Conservation (phyloP, 2,113 vertebrate genomes). For the Callocephalon fimbriatum region DNA sequence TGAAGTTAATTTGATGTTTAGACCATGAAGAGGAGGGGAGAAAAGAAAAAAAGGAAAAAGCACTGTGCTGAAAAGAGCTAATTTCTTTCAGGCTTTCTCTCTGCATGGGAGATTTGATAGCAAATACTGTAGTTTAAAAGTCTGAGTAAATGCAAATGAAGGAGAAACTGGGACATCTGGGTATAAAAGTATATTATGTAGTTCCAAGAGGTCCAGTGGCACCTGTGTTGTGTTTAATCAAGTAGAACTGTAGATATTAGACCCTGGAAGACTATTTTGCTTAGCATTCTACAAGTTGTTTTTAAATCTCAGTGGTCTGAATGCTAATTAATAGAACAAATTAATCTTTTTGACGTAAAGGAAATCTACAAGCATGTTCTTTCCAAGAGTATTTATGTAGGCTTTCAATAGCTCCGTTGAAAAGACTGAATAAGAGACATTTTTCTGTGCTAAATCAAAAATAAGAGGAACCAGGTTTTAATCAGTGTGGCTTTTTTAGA, state of each 20-base stretch:
- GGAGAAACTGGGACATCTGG: constrained; percentile 52
- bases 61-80: not conserved
- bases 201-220: constrained; percentile 59
- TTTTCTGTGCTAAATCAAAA: constrained; percentile 16
- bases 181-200: constrained; percentile 57
- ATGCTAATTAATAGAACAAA: constrained; percentile 52
- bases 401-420: not conserved
- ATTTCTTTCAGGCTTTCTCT: constrained; percentile 14
- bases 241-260: constrained; percentile 51
- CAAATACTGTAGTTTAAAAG: not conserved
- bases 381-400: constrained; percentile 62
- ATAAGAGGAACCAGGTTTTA: constrained; percentile 3
- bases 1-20: not conserved
- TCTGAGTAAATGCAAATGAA: constrained; percentile 58
- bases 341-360: constrained; percentile 70
- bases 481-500: constrained; percentile 1
- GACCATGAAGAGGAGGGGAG: not conserved
- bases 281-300: constrained; percentile 54
- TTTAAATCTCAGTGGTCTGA: constrained; percentile 50
- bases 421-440: not conserved
- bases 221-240: constrained; percentile 64
- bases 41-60: not conserved
- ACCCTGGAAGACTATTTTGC: constrained; percentile 56
- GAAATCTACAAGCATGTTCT: constrained; percentile 65
- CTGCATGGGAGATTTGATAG: constrained; percentile 41